Conservation (phyloP, 2,113 vertebrate species). For the Apteryx mantelli region DNA sequence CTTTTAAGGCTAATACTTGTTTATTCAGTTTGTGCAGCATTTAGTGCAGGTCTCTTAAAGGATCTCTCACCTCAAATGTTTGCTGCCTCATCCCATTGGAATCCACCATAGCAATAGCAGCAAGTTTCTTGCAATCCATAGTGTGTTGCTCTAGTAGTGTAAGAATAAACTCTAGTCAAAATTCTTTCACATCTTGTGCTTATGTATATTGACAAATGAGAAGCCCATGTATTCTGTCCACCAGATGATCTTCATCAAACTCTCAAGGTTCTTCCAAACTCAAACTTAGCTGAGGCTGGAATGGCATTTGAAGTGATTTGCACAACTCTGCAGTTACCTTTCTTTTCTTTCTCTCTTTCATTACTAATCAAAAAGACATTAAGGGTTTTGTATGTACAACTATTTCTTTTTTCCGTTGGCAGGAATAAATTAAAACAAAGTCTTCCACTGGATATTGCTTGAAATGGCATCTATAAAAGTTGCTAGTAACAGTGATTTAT, state of each 20-base stretch:
- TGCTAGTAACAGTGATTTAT: background rate
- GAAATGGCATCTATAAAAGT: background rate
- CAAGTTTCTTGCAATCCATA: background rate
- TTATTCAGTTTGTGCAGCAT: background rate
- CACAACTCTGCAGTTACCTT: background rate
- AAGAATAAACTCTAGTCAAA: background rate
- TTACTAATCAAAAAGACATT: background rate
- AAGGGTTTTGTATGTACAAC: background rate
- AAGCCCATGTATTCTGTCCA: background rate
- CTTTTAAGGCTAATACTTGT: background rate
- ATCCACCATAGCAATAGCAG: accelerated
- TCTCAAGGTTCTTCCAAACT: background rate
- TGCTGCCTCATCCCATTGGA: background rate
- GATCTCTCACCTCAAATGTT: background rate
- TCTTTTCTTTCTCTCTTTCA: background rate
- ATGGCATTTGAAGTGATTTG: background rate
- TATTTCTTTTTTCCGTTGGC: background rate
- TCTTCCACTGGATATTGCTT: background rate
- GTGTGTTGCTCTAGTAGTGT: background rate
- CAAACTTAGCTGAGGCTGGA: background rate
- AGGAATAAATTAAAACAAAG: background rate
- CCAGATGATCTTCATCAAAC: background rate
- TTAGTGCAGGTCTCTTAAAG: background rate
- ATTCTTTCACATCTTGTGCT: background rate
- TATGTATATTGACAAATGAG: background rate